A percentile compares a stretch with the other conserved stretches of the same genome.
phyloP scores from a whole-genome alignment of 2,888 invertebrate species.

The Drosophila engyochracea region DNA sequence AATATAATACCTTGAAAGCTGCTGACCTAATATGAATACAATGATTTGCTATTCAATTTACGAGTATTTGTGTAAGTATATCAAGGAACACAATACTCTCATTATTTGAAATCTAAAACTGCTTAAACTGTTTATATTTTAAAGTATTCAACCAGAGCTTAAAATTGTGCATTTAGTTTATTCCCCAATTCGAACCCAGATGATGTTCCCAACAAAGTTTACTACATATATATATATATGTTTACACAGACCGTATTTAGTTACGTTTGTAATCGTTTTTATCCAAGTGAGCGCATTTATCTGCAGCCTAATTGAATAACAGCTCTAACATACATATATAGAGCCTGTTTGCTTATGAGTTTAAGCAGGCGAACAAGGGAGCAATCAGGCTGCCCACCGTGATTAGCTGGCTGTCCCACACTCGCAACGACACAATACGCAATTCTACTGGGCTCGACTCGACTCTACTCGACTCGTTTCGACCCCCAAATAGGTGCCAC shows the following conservation, averaged over 20 bases:
- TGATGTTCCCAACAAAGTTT: neutral
- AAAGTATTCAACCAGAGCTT: neutral
- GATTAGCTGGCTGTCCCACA: constrained; percentile 29
- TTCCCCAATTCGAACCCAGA: neutral
- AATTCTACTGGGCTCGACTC: neutral
- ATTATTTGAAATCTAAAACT: neutral
- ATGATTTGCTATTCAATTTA: neutral
- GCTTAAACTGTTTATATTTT: neutral
- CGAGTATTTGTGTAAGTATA: neutral
- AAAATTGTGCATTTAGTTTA: neutral
- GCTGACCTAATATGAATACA: neutral
- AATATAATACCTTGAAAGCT: neutral
- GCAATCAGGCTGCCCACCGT: constrained; percentile 18
- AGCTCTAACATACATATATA: constrained; percentile 1
- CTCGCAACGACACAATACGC: constrained; percentile 5
- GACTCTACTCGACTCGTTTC: neutral
- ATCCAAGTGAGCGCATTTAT: neutral
- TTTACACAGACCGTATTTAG: neutral
- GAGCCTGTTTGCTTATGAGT: constrained; percentile 15
- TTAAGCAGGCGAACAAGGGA: constrained; percentile 29
- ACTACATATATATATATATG: neutral
- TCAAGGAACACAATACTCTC: neutral
- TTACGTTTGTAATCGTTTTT: constrained; percentile 3
- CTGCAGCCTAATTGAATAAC: neutral
- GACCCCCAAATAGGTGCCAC: constrained; percentile 14